Evolutionary conservation across 1,140 invertebrate species (phyloP).

Genomic region (roundworm (Caenorhabditis elegans)): WBcel235 BX284605.5:13956001-13956500

Average conservation of each 20-base stretch:
- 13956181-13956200: too few species aligned
- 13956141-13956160: too few species aligned
- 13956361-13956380: background rate
- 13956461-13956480: too few species aligned
- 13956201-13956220: too few species aligned
- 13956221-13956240: background rate
- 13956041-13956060: conserved; percentile 63
- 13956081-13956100: conserved; percentile 57
- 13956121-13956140: too few species aligned
- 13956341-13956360: background rate
- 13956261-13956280: background rate
- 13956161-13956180: too few species aligned
- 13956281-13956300: background rate
- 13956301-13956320: background rate
- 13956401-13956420: background rate
- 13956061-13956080: conserved; percentile 52
- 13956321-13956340: background rate
- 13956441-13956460: background rate
- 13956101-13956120: too few species aligned
- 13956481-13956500: too few species aligned
- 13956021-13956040: conserved; percentile 62
- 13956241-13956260: background rate
- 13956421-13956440: background rate
- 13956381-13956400: background rate
- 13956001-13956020: conserved; percentile 56